phyloP scores from a whole-genome alignment of 2,113 vertebrate species.

The Hemibagrus wyckioides region DNA sequence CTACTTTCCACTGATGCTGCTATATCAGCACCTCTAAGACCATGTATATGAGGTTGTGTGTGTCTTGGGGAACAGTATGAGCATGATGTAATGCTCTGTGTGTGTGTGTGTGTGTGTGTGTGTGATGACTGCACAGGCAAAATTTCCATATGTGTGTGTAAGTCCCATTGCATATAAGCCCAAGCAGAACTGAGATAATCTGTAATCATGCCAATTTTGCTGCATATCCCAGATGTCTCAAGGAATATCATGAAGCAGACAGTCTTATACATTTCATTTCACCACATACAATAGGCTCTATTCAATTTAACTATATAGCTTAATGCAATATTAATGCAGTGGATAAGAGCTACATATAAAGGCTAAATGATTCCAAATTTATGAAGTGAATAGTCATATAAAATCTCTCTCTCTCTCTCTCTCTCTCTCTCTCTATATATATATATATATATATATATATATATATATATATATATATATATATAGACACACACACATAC shows the following conservation, averaged over 20 bases:
- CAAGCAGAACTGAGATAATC: background rate
- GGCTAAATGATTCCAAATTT: no score
- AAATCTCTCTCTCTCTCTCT: no score
- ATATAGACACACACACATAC: no score
- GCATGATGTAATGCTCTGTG: background rate
- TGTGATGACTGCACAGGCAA: background rate
- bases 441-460: no score
- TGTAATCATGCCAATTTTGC: background rate
- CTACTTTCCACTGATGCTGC: background rate
- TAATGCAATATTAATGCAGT: background rate
- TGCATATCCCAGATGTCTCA: slow-evolving; percentile 22
- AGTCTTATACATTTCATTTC: background rate
- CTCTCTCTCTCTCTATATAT: no score
- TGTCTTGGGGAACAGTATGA: background rate
- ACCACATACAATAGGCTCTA: background rate
- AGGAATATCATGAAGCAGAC: background rate
- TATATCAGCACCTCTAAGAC: background rate
- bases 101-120: background rate
- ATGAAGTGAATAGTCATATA: no score
- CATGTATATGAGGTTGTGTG: background rate
- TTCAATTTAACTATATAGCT: background rate
- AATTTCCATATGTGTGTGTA: background rate
- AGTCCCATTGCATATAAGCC: slow-evolving; percentile 1
- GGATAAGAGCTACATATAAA: background rate
- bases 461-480: no score